Conservation (phyloP, 2,113 vertebrate genomes). For the Siniperca knerii region DNA sequence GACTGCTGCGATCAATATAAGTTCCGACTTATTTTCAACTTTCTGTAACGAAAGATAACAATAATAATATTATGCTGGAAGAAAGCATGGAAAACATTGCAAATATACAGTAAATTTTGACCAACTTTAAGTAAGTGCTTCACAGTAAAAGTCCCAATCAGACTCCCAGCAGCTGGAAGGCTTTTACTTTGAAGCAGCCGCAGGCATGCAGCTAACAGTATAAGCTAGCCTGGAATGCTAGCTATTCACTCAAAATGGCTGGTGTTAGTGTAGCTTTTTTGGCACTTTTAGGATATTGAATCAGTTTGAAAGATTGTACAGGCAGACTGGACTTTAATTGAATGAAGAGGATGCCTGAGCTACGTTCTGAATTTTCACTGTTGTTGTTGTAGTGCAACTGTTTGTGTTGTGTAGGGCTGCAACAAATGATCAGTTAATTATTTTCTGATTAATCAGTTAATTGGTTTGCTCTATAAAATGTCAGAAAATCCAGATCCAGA, state of each 20-base stretch:
- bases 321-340: neutral
- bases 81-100: neutral
- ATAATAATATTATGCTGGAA: neutral
- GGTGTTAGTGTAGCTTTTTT: neutral
- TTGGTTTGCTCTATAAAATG: neutral
- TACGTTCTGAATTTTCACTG: too few relatives aligned
- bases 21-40: neutral
- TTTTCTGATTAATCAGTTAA: neutral
- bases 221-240: neutral
- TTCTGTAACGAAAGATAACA: neutral
- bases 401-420: neutral
- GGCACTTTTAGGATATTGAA: neutral
- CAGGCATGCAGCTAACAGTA: neutral
- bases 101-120: neutral
- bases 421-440: neutral
- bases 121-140: neutral
- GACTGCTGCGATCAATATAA: neutral
- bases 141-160: neutral
- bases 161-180: neutral
- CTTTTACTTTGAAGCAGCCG: slow-evolving; percentile 11
- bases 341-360: neutral
- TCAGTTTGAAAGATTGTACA: neutral
- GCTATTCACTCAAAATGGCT: neutral
- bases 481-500: neutral
- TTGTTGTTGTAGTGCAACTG: neutral